Conservation (phyloP, 2,113 vertebrate genomes). For the Delphinus delphis region DNA sequence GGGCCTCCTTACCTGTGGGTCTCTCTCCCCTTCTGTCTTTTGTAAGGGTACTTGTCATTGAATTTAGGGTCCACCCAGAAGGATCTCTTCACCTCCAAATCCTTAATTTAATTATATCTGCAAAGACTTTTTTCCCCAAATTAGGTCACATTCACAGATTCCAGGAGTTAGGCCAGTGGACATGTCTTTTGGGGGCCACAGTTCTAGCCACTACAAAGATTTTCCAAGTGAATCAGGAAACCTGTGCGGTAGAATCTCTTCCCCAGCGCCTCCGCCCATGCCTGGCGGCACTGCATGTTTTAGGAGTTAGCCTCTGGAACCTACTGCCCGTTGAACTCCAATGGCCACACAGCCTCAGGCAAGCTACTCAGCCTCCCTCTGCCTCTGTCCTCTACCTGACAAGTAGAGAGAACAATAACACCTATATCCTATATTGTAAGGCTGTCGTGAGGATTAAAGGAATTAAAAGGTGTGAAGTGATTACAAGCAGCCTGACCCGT, state of each 20-base stretch:
- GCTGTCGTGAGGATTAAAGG: background rate
- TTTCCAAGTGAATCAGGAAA: background rate
- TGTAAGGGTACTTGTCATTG: background rate
- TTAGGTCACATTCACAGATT: background rate
- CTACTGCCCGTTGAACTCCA: background rate
- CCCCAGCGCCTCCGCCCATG: background rate
- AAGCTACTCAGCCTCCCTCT: background rate
- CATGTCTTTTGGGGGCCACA: background rate
- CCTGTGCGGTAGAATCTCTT: background rate
- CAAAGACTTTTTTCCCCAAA: background rate
- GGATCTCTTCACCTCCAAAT: background rate
- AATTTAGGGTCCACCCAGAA: background rate
- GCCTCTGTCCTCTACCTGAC: background rate
- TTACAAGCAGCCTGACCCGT: background rate
- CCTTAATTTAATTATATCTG: background rate
- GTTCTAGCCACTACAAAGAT: background rate
- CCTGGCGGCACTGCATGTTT: background rate
- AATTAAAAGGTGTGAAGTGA: background rate
- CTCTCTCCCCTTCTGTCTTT: background rate
- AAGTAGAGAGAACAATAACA: background rate
- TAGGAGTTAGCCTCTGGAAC: background rate
- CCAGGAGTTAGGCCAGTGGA: background rate
- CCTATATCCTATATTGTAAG: rapidly evolving
- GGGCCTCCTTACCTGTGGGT: background rate
- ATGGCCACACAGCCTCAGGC: rapidly evolving